Conservation (phyloP, 2,797 vertebrate genomes). For the Gambusia yucatana region DNA sequence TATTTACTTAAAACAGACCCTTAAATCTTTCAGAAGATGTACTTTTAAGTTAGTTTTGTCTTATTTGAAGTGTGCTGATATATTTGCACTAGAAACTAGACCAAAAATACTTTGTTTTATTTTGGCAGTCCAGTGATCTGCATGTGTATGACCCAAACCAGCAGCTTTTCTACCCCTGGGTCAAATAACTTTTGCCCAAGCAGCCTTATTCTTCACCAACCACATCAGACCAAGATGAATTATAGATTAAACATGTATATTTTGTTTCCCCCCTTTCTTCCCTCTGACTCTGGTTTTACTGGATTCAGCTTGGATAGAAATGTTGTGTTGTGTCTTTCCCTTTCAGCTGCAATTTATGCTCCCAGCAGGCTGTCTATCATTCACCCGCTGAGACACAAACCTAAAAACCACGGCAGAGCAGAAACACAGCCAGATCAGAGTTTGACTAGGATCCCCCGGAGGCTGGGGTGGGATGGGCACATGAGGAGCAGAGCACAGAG, state of each 20-base stretch:
- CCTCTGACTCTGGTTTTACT: background rate
- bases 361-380: background rate
- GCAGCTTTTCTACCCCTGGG: background rate
- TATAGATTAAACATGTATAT: background rate
- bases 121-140: background rate
- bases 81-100: too few species aligned
- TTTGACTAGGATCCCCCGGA: background rate
- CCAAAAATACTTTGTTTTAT: too few species aligned
- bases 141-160: background rate
- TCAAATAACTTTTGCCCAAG: background rate
- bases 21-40: too few species aligned
- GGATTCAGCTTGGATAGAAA: background rate
- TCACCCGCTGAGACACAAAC: slow-evolving; percentile 19
- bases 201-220: background rate
- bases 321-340: background rate
- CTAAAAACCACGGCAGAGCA: background rate
- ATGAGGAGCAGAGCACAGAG: slow-evolving; percentile 8
- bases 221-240: slow-evolving; percentile 9
- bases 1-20: too few species aligned
- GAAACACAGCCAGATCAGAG: background rate
- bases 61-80: too few species aligned
- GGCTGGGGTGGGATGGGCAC: background rate
- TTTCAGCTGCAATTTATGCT: slow-evolving; percentile 15
- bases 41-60: too few species aligned
- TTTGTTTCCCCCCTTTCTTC: background rate